Evolutionary conservation across 2,797 vertebrate species (phyloP).

Genomic region (Sebastes minor): DNA sequence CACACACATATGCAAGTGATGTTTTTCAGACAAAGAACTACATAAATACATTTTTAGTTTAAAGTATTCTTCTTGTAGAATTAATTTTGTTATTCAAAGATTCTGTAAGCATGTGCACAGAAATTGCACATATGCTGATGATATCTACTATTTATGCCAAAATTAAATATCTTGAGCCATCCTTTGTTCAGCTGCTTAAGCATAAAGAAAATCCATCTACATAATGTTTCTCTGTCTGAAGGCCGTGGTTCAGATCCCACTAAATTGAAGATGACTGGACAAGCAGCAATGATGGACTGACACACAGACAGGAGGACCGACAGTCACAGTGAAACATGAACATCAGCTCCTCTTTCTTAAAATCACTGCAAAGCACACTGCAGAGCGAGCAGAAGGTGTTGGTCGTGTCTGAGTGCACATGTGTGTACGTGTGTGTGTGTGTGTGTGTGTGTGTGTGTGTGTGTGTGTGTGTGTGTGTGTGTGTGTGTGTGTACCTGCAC

Average conservation of each 20-base stretch:
- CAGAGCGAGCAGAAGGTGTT: not conserved
- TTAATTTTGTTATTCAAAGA: not conserved
- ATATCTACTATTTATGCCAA: not conserved
- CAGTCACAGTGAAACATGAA: conserved; percentile 25
- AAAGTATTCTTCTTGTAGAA: not conserved
- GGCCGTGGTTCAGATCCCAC: not conserved
- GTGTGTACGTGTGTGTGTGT: conserved; percentile 9
- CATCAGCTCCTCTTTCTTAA: conserved; percentile 65
- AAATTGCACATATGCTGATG: not conserved
- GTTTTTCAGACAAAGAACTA: conserved; percentile 8
- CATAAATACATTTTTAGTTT: not conserved
- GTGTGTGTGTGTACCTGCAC: conserved; percentile 88
- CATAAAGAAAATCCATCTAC: not conserved
- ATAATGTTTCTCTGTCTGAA: conserved; percentile 4
- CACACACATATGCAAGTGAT: not conserved
- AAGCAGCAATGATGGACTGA: conserved; percentile 34
- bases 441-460: conserved; percentile 25
- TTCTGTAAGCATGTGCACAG: not conserved
- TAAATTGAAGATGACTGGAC: conserved; percentile 32
- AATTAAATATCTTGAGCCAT: not conserved
- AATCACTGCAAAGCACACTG: not conserved
- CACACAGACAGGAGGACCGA: conserved; percentile 41
- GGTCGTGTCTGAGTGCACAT: not conserved
- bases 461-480: conserved; percentile 2
- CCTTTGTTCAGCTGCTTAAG: not conserved